phyloP scores from a whole-genome alignment of 2,797 vertebrate genomes.

The Podarcis lilfordi region DNA sequence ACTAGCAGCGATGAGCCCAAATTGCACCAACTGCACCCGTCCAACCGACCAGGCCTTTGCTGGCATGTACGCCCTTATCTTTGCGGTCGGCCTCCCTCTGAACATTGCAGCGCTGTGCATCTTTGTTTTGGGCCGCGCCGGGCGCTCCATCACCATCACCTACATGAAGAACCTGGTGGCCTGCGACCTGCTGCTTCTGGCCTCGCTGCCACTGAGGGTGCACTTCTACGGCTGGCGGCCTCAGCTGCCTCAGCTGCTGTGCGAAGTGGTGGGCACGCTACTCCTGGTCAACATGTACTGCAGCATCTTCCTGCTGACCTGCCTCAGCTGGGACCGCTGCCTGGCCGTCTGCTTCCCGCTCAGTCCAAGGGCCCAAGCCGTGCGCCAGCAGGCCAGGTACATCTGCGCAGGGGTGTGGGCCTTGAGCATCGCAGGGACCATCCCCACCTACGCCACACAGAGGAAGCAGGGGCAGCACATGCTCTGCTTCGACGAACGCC shows the following conservation, averaged over 20 bases:
- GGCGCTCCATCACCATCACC: slow-evolving; percentile 73
- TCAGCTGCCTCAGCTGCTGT: background rate
- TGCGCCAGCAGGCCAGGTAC: slow-evolving; percentile 69
- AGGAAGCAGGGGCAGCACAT: fast-evolving
- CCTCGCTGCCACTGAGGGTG: slow-evolving; percentile 76
- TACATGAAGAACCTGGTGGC: slow-evolving; percentile 82
- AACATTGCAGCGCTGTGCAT: slow-evolving; percentile 74
- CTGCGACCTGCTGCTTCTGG: slow-evolving; percentile 75
- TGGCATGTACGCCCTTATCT: slow-evolving; percentile 66
- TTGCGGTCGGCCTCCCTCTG: slow-evolving; percentile 63
- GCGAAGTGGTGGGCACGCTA: slow-evolving; percentile 65
- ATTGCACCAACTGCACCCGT: background rate
- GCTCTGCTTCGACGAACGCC: slow-evolving; percentile 67
- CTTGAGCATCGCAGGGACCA: slow-evolving; percentile 69
- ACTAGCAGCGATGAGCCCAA: background rate
- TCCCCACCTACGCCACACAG: slow-evolving; percentile 59
- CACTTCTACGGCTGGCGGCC: slow-evolving; percentile 48
- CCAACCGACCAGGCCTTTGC: slow-evolving; percentile 23
- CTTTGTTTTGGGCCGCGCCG: slow-evolving; percentile 60
- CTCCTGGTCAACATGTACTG: slow-evolving; percentile 83
- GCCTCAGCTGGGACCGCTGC: slow-evolving; percentile 79
- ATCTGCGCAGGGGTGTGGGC: slow-evolving; percentile 78
- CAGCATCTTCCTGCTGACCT: slow-evolving; percentile 80
- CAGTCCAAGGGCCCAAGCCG: slow-evolving; percentile 53
- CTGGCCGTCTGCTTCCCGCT: slow-evolving; percentile 78